Conservation (phyloP, 2,113 vertebrate species). For the Albula glossodonta region DNA sequence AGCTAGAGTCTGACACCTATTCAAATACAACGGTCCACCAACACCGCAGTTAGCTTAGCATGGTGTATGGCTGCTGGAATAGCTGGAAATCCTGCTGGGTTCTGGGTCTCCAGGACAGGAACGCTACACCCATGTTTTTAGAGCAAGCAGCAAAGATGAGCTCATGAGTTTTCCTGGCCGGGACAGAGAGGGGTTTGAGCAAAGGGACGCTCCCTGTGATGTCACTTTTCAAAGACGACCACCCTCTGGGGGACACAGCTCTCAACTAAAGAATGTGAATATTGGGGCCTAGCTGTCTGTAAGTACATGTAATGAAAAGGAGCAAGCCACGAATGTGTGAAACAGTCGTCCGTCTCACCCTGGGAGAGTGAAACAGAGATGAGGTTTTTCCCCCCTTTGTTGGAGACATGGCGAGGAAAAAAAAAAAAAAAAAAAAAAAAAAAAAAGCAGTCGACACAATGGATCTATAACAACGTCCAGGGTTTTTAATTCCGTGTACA, state of each 20-base stretch:
- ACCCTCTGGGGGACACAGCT: not conserved
- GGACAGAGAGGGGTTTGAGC: not conserved
- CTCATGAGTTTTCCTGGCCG: not conserved
- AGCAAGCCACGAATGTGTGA: not conserved
- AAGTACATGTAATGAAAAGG: too few relatives aligned
- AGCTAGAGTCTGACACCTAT: too few relatives aligned
- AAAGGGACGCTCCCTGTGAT: constrained; percentile 19
- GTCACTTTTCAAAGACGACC: constrained; percentile 25
- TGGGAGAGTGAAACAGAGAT: not conserved
- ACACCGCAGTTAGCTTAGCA: too few relatives aligned
- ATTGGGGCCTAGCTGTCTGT: too few relatives aligned
- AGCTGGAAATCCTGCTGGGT: not conserved
- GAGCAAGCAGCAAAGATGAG: not conserved
- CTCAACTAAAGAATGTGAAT: too few relatives aligned
- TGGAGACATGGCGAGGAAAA: not conserved
- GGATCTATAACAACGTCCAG: constrained; percentile 48
- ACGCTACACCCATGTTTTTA: not conserved
- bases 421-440: not conserved
- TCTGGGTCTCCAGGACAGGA: not conserved
- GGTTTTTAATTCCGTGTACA: constrained; percentile 59
- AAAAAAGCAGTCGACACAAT: constrained; percentile 20
- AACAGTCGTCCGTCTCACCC: not conserved
- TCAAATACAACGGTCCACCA: too few relatives aligned
- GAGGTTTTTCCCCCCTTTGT: not conserved
- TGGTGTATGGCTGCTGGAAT: too few relatives aligned